These are phyloP conservation scores for Oryctolagus cuniculus DNA, from an alignment of 2,113 vertebrate genomes.

Conservation along the genomic window mOryCun1.1 NC_091439.1:12173001-12173500, in stretches of 20 bases:
- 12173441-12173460: neutral
- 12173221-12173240: constrained; percentile 35
- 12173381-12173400: neutral
- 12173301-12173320: neutral
- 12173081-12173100: constrained; percentile 54
- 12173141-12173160: constrained; percentile 18
- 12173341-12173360: neutral
- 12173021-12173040: neutral
- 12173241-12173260: constrained; percentile 23
- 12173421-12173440: neutral
- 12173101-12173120: neutral
- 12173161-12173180: neutral
- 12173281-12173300: neutral
- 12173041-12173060: constrained; percentile 3
- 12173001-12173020: neutral
- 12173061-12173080: neutral
- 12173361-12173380: neutral
- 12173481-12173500: constrained; percentile 7
- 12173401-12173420: neutral
- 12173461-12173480: neutral
- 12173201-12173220: constrained; percentile 33
- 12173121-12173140: constrained; percentile 13
- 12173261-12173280: neutral
- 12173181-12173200: constrained; percentile 15
- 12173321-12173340: neutral